phyloP scores from a whole-genome alignment of 2,888 invertebrate genomes.

The Hirtodrosophila histrioides region DNA sequence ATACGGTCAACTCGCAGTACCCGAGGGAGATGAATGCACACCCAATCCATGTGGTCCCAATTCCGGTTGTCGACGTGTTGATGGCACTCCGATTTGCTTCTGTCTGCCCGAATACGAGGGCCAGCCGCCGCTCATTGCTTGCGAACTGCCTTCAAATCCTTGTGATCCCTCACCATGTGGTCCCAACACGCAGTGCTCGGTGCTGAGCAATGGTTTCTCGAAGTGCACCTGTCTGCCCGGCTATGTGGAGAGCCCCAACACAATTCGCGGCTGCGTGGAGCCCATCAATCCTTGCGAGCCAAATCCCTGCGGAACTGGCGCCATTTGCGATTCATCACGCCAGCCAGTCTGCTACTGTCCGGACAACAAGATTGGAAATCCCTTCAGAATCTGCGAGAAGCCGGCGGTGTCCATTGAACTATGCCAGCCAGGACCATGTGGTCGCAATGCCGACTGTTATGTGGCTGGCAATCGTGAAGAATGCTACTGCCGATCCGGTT shows the following conservation, averaged over 20 bases:
- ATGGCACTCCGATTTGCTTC: slow-evolving; percentile 92
- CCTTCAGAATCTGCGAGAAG: slow-evolving; percentile 90
- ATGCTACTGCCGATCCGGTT: slow-evolving; percentile 92
- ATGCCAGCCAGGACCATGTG: slow-evolving; percentile 93
- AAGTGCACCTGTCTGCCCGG: slow-evolving; percentile 94
- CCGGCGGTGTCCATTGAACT: slow-evolving; percentile 87
- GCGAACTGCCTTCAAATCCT: slow-evolving; percentile 90
- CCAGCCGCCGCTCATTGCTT: slow-evolving; percentile 90
- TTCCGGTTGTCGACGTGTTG: slow-evolving; percentile 91
- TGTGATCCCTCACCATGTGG: slow-evolving; percentile 95
- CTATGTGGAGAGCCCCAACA: slow-evolving; percentile 94
- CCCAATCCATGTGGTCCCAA: slow-evolving; percentile 93
- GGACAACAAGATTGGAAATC: slow-evolving; percentile 92
- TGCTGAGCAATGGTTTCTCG: slow-evolving; percentile 91
- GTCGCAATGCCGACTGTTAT: slow-evolving; percentile 92
- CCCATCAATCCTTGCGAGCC: slow-evolving; percentile 92
- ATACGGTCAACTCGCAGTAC: slow-evolving; percentile 87
- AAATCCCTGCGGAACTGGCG: slow-evolving; percentile 91
- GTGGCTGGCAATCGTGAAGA: slow-evolving; percentile 92
- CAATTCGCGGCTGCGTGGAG: slow-evolving; percentile 93
- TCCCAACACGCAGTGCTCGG: slow-evolving; percentile 93
- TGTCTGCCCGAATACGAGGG: slow-evolving; percentile 95
- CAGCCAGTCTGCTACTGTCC: slow-evolving; percentile 94
- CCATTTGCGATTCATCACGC: slow-evolving; percentile 91
- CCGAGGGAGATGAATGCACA: slow-evolving; percentile 93